phyloP scores from a whole-genome alignment of 1,140 invertebrate species.

The Dolichoris vasculosae region DNA sequence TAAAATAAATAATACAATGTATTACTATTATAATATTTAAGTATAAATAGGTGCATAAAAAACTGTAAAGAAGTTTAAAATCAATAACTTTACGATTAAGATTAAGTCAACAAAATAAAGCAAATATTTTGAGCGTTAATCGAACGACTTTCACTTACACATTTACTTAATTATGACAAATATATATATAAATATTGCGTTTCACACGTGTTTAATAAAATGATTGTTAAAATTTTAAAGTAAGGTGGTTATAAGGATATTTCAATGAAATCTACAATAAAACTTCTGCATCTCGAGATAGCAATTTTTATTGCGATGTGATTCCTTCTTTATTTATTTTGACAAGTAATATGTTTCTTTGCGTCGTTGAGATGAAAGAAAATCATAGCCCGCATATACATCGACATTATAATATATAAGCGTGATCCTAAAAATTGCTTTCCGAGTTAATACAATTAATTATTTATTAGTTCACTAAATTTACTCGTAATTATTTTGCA shows the following conservation, averaged over 20 bases:
- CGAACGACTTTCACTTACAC: not conserved
- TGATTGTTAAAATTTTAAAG: conserved; percentile 13
- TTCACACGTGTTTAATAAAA: not conserved
- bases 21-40: not conserved
- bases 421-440: conserved; percentile 18
- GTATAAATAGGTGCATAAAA: not conserved
- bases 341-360: conserved; percentile 7
- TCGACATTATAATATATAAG: conserved; percentile 15
- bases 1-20: not conserved
- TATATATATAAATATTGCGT: not conserved
- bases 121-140: not conserved
- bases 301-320: conserved; percentile 25
- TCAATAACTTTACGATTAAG: not conserved
- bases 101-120: not conserved
- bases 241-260: not conserved
- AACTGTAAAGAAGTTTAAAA: too few species aligned
- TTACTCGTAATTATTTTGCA: conserved; percentile 9
- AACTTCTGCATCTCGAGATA: conserved; percentile 23
- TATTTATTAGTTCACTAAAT: not conserved
- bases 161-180: not conserved
- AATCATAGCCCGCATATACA: not conserved
- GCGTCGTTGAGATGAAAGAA: not conserved
- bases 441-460: not conserved
- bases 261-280: conserved; percentile 29
- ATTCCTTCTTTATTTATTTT: not conserved